Percentiles rank a stretch among this genome's conserved stretches.
Evolutionary conservation across 1,140 invertebrate species (phyloP).

Genomic region (Eriosoma lanigerum): DNA sequence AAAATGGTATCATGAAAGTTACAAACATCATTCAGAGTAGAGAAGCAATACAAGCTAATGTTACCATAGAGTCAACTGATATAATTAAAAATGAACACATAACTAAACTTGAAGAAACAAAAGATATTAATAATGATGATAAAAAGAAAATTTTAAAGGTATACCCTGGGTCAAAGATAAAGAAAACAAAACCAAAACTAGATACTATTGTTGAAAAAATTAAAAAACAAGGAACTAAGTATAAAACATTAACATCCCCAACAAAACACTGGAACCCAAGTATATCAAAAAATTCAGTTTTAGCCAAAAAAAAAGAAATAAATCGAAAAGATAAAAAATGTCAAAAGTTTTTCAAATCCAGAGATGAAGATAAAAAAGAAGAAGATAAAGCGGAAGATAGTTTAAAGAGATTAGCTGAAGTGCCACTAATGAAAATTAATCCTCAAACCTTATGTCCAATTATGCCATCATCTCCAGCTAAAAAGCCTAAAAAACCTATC

Average conservation of each 20-base stretch:
- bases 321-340: slow-evolving; percentile 35
- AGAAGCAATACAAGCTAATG: slow-evolving; percentile 38
- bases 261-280: slow-evolving; percentile 55
- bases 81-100: slow-evolving; percentile 4
- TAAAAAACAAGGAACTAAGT: slow-evolving; percentile 48
- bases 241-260: slow-evolving; percentile 42
- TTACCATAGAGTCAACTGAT: slow-evolving; percentile 30
- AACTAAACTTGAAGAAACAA: neutral
- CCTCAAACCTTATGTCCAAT: slow-evolving; percentile 66
- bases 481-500: slow-evolving; percentile 33
- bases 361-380: slow-evolving; percentile 45
- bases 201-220: slow-evolving; percentile 42
- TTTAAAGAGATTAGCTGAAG: slow-evolving; percentile 53
- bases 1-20: slow-evolving; percentile 70
- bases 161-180: slow-evolving; percentile 25
- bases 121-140: neutral
- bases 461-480: slow-evolving; percentile 50
- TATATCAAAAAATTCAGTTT: slow-evolving; percentile 42
- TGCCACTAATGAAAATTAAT: slow-evolving; percentile 65
- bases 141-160: slow-evolving; percentile 32
- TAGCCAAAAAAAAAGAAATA: slow-evolving; percentile 33
- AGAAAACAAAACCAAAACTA: slow-evolving; percentile 28
- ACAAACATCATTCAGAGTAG: slow-evolving; percentile 19
- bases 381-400: slow-evolving; percentile 36
- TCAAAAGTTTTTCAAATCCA: slow-evolving; percentile 46